A percentile compares a stretch with the other conserved stretches of the same genome.
phyloP scores from a whole-genome alignment of 2,113 vertebrate genomes.

The Colinus virginianus region DNA sequence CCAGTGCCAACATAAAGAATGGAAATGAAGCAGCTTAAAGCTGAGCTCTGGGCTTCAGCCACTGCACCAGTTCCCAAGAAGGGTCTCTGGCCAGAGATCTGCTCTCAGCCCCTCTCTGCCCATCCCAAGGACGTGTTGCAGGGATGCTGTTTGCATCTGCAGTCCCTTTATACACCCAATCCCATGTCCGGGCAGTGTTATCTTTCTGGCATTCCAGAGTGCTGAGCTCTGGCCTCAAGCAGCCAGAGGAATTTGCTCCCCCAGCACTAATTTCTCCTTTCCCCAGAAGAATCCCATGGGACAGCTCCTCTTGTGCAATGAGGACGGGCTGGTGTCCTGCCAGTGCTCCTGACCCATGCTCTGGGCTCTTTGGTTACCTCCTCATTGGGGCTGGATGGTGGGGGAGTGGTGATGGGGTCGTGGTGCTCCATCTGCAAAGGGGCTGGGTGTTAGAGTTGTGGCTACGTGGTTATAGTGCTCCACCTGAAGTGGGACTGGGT shows the following conservation, averaged over 20 bases:
- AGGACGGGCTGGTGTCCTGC: not conserved
- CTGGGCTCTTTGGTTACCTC: not conserved
- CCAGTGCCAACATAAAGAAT: not conserved
- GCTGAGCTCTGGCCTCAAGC: conserved; percentile 37
- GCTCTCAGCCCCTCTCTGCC: too few species aligned
- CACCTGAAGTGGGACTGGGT: not conserved
- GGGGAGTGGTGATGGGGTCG: not conserved
- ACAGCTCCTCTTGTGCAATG: conserved; percentile 5
- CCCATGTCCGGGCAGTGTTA: not conserved
- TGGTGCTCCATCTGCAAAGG: not conserved
- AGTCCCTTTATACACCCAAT: not conserved
- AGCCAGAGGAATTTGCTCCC: conserved; percentile 59
- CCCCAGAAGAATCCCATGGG: not conserved
- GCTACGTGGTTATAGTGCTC: accelerated
- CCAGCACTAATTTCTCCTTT: conserved; percentile 5
- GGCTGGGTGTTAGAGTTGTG: not conserved
- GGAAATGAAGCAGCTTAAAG: not conserved
- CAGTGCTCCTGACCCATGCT: not conserved
- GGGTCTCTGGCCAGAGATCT: not conserved
- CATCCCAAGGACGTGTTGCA: not conserved
- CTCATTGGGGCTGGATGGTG: accelerated
- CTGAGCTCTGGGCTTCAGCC: conserved; percentile 26
- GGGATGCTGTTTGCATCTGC: not conserved
- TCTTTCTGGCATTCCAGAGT: conserved; percentile 33
- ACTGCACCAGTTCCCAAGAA: not conserved